Evolutionary conservation across 2,888 invertebrate genomes (phyloP), one percentile per base, ranked within the genome.

Genomic region (Plemyria rubiginata): DNA sequence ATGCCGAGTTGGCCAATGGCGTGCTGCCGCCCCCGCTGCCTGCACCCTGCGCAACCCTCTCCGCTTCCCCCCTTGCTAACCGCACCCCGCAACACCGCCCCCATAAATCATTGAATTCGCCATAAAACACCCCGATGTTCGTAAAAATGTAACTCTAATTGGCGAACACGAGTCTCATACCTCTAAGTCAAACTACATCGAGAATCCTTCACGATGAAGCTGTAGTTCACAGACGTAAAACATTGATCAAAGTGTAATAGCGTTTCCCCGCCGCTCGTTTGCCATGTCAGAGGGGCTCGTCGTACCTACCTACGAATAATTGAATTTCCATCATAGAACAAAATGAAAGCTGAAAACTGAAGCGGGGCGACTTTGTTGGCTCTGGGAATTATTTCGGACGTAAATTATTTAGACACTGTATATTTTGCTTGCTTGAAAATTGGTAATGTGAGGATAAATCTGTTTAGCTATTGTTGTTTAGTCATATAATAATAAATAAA

Each of bases 61-160:
- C 82, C 82, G 77, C 84, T 81, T 83, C 80, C 79, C 74, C 67
- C 72, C 78, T 80, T 80, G 73, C 79, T 73, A 80, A 74, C 79
- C 85, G 81, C 83, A 86, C 84, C 88, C 87, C 87, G 84, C 79
- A 84, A 88, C 85, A 82, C 87, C 92, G 90, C 89, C 90, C 90
- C 90, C 85, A 89, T 92, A 92, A 92, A 92, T 92, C 92, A 92
- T 92, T 86, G 91, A 92, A 92, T 91, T 86, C 85, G 86, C 90
- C 88, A 92, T 92, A 91, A 92, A 92, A 92, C 88, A 90, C 86
- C 86, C 89, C 86, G 85, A 89, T 88, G 86, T 90, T 87, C 87
- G 88, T 90, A 92, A 91, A 92, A 92, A 91, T 91, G 88, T 89
- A 86, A 88, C 86, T 89, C 89, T 90, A 92, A 92, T 91, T 91